Evolutionary conservation across 2,888 invertebrate species (phyloP), one percentile per base, ranked within the genome.

Genomic region (Masnerella sp.): DNA sequence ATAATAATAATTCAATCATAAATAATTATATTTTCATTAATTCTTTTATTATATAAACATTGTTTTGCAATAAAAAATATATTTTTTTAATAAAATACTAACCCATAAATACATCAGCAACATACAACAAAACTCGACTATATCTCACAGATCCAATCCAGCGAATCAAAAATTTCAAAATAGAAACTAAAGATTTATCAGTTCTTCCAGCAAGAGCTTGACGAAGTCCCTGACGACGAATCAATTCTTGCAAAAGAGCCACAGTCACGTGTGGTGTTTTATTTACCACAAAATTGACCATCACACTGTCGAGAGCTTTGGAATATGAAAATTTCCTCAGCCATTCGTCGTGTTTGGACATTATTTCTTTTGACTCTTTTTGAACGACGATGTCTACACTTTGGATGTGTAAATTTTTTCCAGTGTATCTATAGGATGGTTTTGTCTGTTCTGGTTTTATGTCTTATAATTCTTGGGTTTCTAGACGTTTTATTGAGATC

Each of bases 241-340:
- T 92, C 72, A 98, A 88, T 88, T 98, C 98, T 84, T 95, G 94
- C 81, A 98, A 90, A 4, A 97, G 89, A 49, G 93, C 91, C 25
- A 96, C 92, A 1, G 95, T 93, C 18, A 92, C 89, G 79, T 96
- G 93, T 0, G 98, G 97, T 32, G 86, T 89, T 82, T 91, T 92
- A 30, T 89, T 90, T 0, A 89, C 85, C n/a, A 92, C 88, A 81
- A 90, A 90, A 8, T 89, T 89, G 43, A 88, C 82, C 78, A 97
- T 86, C 12, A 93, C 95, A 49, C 88, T 87, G 81, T 94, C 92
- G 12, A 98, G 88, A 0, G 97, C 96, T 88, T 93, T 93, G 0
- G 91, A 90, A 85, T 94, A 95, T 80, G 95, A 91, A 88, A 95
- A 97, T 88, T 92, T 93, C 74, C 94, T 90, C 17, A 98, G 88